phyloP scores from a whole-genome alignment of 2,113 vertebrate species.

The Seriola quinqueradiata region DNA sequence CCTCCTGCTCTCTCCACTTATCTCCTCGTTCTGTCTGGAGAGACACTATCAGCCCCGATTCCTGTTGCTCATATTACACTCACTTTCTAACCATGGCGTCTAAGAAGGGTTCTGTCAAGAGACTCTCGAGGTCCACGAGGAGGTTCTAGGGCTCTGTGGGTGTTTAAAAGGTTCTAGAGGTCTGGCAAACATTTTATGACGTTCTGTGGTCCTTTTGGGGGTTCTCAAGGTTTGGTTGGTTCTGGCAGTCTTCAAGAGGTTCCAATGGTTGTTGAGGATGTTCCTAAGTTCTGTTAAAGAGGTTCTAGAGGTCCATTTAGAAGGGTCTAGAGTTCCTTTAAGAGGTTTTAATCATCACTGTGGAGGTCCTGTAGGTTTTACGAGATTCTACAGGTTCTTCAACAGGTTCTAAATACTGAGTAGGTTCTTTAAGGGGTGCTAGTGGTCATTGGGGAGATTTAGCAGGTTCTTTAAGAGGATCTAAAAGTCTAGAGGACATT shows the following conservation, averaged over 20 bases:
- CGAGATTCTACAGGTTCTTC: too few species aligned
- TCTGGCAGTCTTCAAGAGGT: neutral
- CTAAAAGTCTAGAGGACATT: neutral
- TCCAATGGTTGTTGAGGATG: neutral
- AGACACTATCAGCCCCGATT: neutral
- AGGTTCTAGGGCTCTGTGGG: too few species aligned
- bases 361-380: too few species aligned
- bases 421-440: neutral
- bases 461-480: neutral
- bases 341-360: neutral
- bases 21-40: constrained; percentile 4
- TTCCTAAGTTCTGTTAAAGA: too few species aligned
- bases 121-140: neutral
- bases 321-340: too few species aligned
- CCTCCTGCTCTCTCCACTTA: constrained; percentile 14
- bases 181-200: too few species aligned
- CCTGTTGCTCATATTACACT: neutral
- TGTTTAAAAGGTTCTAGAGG: too few species aligned
- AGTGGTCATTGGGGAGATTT: neutral
- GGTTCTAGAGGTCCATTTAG: too few species aligned
- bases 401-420: too few species aligned
- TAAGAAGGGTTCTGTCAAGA: neutral
- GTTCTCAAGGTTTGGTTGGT: neutral
- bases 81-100: neutral
- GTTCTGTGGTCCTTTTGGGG: neutral